Percentiles rank a stretch among this genome's conserved stretches.
Evolutionary conservation across 2,797 vertebrate species (phyloP).

Genomic region (Cacajao melanocephalus): DNA sequence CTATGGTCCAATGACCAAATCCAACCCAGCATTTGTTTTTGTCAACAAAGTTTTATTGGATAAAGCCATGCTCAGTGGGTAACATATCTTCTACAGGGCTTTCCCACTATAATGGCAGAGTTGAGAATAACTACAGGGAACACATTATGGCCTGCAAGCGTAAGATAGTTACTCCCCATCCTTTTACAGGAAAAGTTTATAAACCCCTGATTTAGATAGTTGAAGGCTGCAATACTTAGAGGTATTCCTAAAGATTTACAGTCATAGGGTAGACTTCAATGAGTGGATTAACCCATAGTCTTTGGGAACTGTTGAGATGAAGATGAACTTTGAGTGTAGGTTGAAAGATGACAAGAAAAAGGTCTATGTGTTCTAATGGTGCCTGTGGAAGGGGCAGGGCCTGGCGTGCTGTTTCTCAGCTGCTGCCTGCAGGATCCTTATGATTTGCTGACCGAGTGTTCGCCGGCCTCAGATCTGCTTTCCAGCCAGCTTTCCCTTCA

Average conservation of each 20-base stretch:
- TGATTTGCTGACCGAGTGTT: neutral
- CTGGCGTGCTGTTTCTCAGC: neutral
- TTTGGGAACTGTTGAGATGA: neutral
- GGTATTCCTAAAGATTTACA: neutral
- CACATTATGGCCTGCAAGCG: neutral
- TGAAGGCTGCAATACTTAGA: neutral
- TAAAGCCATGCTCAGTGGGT: neutral
- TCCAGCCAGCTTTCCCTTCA: neutral
- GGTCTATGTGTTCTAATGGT: neutral
- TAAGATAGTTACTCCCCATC: neutral
- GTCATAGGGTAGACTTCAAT: neutral
- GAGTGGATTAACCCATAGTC: neutral
- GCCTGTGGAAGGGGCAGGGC: neutral
- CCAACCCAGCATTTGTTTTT: neutral
- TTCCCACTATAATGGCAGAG: neutral
- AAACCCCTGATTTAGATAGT: neutral
- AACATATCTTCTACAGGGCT: neutral
- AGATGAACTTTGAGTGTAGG: neutral
- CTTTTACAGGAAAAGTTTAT: neutral
- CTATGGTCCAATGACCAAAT: neutral
- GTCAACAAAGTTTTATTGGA: conserved; percentile 20
- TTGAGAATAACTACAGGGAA: neutral
- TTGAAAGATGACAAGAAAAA: neutral
- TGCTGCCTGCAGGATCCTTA: neutral
- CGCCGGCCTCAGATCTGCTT: neutral